Percentiles rank a stretch among this genome's conserved stretches.
Evolutionary conservation across 1,140 invertebrate species (phyloP).

Genomic region (Periplaneta americana): DNA sequence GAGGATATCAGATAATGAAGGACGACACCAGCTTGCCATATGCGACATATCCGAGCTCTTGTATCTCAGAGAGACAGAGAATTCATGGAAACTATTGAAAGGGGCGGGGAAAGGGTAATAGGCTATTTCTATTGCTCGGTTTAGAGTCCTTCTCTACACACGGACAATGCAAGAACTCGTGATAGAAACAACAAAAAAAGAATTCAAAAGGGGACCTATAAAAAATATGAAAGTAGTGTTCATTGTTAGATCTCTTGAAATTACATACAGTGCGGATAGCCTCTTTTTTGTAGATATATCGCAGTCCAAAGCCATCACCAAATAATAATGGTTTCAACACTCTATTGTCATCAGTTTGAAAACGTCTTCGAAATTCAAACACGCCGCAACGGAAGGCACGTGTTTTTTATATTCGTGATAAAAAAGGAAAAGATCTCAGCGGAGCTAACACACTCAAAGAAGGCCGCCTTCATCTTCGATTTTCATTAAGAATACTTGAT

Average conservation of each 20-base stretch:
- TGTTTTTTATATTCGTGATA: neutral
- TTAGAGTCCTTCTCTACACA: neutral
- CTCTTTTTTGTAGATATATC: neutral
- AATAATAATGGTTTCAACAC: neutral
- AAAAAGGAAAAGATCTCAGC: neutral
- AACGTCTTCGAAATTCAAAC: neutral
- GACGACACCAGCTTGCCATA: neutral
- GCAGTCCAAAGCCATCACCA: neutral
- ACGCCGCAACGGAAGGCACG: neutral
- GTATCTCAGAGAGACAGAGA: neutral
- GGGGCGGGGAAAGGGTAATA: neutral
- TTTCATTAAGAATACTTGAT: neutral
- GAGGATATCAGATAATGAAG: neutral
- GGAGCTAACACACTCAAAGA: neutral
- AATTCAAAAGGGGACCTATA: neutral
- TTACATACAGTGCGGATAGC: too few relatives aligned
- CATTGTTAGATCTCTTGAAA: neutral
- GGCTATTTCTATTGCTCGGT: neutral
- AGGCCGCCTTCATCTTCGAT: neutral
- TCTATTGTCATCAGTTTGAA: neutral
- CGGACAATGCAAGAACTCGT: neutral
- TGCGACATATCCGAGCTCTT: neutral
- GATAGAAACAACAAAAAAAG: neutral
- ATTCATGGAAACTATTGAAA: neutral
- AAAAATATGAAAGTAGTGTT: neutral